Evolutionary conservation across 2,113 vertebrate genomes (phyloP).

Genomic region (Calcarius ornatus): DNA sequence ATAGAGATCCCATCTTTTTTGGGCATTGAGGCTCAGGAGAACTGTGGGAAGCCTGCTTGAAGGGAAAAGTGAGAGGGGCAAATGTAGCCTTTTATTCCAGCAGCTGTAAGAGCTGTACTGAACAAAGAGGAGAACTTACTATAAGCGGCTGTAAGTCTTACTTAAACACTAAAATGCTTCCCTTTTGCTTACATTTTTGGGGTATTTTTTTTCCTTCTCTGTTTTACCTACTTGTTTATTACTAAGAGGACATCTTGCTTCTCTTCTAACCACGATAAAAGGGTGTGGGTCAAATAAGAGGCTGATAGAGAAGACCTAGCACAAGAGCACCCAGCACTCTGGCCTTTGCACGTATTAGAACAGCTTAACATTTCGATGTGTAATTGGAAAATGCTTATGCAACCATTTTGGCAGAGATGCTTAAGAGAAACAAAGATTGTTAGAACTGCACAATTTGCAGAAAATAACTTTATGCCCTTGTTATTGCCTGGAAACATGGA

Average conservation of each 20-base stretch:
- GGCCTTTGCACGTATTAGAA: neutral
- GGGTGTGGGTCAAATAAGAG: neutral
- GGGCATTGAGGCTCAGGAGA: neutral
- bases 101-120: neutral
- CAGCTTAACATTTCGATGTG: neutral
- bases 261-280: neutral
- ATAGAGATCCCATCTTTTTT: neutral
- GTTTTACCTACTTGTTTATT: neutral
- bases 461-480: constrained; percentile 41
- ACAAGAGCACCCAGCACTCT: neutral
- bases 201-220: neutral
- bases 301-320: neutral
- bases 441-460: constrained; percentile 23
- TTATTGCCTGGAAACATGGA: constrained; percentile 31
- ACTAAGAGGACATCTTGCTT: neutral
- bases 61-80: neutral
- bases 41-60: neutral
- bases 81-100: neutral
- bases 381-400: neutral
- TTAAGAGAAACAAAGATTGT: constrained; percentile 16
- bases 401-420: neutral
- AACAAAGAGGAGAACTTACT: neutral
- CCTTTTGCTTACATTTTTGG: neutral
- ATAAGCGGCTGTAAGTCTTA: neutral
- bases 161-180: neutral